Base-by-base conservation (phyloP, 1,140 invertebrate species). In the Neomicropteryx cornuta region DNA sequence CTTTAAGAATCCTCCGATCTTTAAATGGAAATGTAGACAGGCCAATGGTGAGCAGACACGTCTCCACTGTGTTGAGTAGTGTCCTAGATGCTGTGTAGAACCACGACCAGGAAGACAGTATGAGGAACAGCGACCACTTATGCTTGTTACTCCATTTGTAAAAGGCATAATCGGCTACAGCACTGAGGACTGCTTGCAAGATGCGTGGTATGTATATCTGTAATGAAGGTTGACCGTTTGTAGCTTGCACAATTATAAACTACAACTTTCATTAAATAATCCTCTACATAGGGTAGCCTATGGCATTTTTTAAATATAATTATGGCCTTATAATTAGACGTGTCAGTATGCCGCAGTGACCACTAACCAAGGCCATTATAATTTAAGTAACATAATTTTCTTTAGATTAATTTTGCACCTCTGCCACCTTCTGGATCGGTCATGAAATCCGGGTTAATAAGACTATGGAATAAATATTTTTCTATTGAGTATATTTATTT, bases 21-120 rank as follows among this genome's bases (percentile, higher is more conserved):
- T 70, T 66, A 77, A 84, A 91, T 4, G 88, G 85, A 60, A 83
- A 94, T 43, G 81, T 73, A 27, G 81, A 86, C 1, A 95, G 48
- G 0, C 81, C 88, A 41, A 92, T 77, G 4, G 75, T 77, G 2
- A 83, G 83, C 8, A 94, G 55, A 8, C 77, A 68, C 23, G 82
- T 79, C 68, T 97, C 92, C 38, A 87, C 56, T 1, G 79, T 83
- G 50, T 97, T 96, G 6, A 81, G 75, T 22, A 97, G 51, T 1
- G 90, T 94, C 24, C 92, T 67, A 2, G 86, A 81, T 1, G 77
- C 77, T 31, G 82, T 88, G 57, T 90, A 96, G 51, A 89, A 84
- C 72, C 86, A 85, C 53, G 91, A 96, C 83, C 87, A 94, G 34
- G 81, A 81, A 1, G 76, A 73, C 0, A 75, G 51, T 16, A 83